These are phyloP conservation scores for Cassiopea xamachana DNA, from an alignment of 30 jellyfish, hydroid and myxozoan species.

Conservation along the genomic window DNA sequence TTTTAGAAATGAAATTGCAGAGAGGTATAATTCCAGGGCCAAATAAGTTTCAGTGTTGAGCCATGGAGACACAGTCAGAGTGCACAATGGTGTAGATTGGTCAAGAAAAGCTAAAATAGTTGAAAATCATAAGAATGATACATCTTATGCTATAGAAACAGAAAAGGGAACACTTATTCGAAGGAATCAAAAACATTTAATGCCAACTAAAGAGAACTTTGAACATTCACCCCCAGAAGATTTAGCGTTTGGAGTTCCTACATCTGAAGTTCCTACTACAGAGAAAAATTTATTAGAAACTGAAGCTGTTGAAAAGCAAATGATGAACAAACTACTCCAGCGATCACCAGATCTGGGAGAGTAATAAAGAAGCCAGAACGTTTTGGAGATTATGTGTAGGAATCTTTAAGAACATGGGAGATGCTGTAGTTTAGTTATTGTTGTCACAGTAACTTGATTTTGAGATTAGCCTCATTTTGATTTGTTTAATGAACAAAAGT, in stretches of 20 bases:
- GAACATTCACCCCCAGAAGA: background rate
- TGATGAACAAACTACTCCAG: conserved; percentile 2
- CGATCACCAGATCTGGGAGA: conserved; percentile 10
- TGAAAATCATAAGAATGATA: background rate
- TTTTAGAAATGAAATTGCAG: background rate
- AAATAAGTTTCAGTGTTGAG: background rate
- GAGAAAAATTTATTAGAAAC: background rate
- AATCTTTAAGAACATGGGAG: background rate
- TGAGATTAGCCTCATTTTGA: background rate
- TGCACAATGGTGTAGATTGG: conserved; percentile 37
- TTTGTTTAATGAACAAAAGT: background rate
- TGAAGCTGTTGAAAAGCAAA: background rate
- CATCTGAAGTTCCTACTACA: background rate
- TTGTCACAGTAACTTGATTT: background rate
- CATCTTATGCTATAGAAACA: conserved; percentile 40
- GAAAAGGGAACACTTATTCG: conserved; percentile 36
- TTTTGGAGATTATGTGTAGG: background rate
- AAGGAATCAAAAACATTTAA: conserved; percentile 60
- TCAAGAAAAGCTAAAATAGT: conserved; percentile 17
- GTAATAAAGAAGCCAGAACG: background rate
- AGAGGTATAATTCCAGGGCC: background rate
- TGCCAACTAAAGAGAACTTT: conserved; percentile 18
- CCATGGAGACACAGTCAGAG: conserved; percentile 31
- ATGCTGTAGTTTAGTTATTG: background rate
- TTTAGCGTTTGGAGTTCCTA: background rate